A percentile compares a stretch with the other conserved stretches of the same genome.
These are phyloP conservation scores for Alsophila aescularia DNA, from an alignment of 2,888 invertebrate genomes.

Conservation along the genomic window DNA sequence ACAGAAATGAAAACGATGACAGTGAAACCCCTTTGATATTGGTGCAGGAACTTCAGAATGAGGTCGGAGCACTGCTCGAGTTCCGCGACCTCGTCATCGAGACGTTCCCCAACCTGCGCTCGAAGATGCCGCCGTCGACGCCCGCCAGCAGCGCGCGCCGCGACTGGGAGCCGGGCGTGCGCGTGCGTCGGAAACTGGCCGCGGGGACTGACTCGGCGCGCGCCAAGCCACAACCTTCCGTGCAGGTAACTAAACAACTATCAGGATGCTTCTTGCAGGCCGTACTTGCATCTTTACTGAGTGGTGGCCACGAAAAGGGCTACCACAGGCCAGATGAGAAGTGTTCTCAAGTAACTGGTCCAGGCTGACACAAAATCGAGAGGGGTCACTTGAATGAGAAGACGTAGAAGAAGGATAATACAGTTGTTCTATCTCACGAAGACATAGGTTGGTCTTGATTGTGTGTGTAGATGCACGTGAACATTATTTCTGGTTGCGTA, in stretches of 20 bases:
- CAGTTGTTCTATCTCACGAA: too few species aligned
- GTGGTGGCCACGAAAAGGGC: too few species aligned
- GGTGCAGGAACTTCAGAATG: slow-evolving; percentile 92
- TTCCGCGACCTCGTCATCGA: slow-evolving; percentile 97
- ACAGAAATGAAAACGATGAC: not conserved
- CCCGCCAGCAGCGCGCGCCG: slow-evolving; percentile 80
- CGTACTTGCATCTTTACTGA: too few species aligned
- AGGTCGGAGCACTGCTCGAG: slow-evolving; percentile 95
- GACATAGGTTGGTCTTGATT: too few species aligned
- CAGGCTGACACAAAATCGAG: too few species aligned
- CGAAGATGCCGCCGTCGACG: slow-evolving; percentile 90
- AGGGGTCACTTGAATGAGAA: too few species aligned
- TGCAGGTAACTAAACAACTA: slow-evolving; percentile 59
- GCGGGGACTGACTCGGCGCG: slow-evolving; percentile 76
- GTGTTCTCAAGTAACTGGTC: too few species aligned
- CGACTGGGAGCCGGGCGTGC: slow-evolving; percentile 93
- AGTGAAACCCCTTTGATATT: not conserved
- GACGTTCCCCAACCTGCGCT: slow-evolving; percentile 95
- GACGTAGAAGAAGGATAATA: too few species aligned
- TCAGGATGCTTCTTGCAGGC: not conserved
- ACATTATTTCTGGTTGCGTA: too few species aligned
- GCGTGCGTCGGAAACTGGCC: slow-evolving; percentile 87
- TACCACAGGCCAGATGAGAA: too few species aligned
- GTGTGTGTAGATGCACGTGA: too few species aligned
- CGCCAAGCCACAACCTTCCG: slow-evolving; percentile 86